Evolutionary conservation across 2,113 vertebrate species (phyloP).

Genomic region (Phalacrocorax brasilianus): DNA sequence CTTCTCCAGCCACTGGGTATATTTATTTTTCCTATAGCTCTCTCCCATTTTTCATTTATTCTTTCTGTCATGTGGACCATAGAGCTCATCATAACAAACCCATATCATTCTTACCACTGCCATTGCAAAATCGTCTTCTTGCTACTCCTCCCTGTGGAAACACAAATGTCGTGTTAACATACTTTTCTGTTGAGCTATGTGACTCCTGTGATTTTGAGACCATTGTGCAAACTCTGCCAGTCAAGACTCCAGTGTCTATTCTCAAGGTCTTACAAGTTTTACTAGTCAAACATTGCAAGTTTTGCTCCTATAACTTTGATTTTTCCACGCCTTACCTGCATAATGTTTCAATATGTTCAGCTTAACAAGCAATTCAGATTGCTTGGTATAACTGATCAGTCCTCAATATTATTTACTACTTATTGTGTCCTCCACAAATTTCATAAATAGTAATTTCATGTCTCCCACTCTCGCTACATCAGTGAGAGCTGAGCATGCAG

Average conservation of each 20-base stretch:
- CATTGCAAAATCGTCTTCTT: neutral
- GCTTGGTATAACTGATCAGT: neutral
- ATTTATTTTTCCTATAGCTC: neutral
- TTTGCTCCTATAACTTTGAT: neutral
- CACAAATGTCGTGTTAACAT: neutral
- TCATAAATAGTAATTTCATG: neutral
- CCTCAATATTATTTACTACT: neutral
- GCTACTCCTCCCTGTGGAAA: neutral
- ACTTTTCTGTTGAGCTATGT: neutral
- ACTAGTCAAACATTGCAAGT: neutral
- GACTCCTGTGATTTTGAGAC: neutral
- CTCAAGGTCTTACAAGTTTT: neutral
- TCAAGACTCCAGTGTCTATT: neutral
- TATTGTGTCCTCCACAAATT: neutral
- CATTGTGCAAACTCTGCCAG: neutral
- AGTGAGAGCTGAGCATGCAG: constrained; percentile 13
- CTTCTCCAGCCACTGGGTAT: neutral
- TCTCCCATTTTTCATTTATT: neutral
- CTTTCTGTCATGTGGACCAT: neutral
- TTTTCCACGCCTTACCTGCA: neutral
- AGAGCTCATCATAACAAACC: neutral
- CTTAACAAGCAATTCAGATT: neutral
- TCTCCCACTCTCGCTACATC: neutral
- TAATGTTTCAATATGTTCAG: neutral
- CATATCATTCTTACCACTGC: neutral